phyloP scores from a whole-genome alignment of 1,140 invertebrate species.

The Euura saliciscinereae region DNA sequence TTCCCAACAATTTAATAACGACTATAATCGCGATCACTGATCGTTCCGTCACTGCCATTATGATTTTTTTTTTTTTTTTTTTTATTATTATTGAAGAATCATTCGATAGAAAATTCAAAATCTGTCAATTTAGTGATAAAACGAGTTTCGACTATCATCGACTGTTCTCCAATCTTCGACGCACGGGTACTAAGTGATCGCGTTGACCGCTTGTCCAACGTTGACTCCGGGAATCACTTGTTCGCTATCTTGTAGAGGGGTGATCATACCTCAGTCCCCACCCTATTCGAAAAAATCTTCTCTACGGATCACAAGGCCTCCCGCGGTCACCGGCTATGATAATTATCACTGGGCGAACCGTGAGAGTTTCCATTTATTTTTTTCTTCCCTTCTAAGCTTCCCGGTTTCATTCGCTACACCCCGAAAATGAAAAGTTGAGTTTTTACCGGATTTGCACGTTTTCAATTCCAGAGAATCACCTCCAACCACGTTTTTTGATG shows the following conservation, averaged over 20 bases:
- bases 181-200: neutral
- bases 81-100: neutral
- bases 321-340: neutral
- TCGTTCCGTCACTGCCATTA: constrained; percentile 24
- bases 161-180: neutral
- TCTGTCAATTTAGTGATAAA: neutral
- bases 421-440: no score
- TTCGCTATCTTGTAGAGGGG: neutral
- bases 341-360: no score
- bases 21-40: constrained; percentile 7
- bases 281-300: neutral
- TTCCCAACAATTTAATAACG: neutral
- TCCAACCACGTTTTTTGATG: no score
- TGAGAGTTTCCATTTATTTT: no score
- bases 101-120: neutral
- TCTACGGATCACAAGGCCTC: neutral
- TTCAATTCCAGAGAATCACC: no score
- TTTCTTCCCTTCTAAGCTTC: no score
- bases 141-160: neutral
- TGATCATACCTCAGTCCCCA: neutral
- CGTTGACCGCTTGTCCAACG: neutral
- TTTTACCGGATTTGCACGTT: no score
- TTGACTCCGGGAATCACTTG: neutral
- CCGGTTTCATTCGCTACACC: no score
- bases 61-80: neutral